Percentiles rank a stretch among this genome's conserved stretches.
Evolutionary conservation across 2,888 invertebrate genomes (phyloP).

Genomic region (Malthinus flaveolus): DNA sequence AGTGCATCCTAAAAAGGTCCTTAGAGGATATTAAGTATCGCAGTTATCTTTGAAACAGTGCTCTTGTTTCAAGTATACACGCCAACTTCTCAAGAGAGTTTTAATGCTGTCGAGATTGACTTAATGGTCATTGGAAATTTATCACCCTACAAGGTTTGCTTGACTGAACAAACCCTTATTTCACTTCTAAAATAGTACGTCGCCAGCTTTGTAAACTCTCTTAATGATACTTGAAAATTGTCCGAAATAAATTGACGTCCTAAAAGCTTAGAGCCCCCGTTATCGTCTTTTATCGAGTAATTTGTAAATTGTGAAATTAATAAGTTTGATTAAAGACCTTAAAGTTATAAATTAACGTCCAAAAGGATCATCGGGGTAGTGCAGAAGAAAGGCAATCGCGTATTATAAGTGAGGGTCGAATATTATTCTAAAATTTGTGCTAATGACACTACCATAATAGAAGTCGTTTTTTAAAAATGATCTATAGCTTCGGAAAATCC

Average conservation of each 20-base stretch:
- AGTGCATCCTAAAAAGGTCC: slow-evolving; percentile 24
- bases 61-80: slow-evolving; percentile 30
- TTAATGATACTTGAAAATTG: slow-evolving; percentile 17
- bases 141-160: slow-evolving; percentile 34
- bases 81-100: slow-evolving; percentile 35
- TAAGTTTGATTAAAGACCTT: neutral
- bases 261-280: neutral
- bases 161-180: slow-evolving; percentile 29
- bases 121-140: slow-evolving; percentile 39
- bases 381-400: neutral
- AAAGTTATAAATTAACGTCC: no score
- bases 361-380: no score
- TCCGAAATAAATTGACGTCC: slow-evolving; percentile 8
- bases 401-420: slow-evolving; percentile 1
- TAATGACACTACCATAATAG: slow-evolving; percentile 12
- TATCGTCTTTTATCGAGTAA: neutral
- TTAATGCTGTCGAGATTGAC: slow-evolving; percentile 37
- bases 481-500: slow-evolving; percentile 8
- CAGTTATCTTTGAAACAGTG: slow-evolving; percentile 31
- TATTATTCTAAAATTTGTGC: slow-evolving; percentile 7
- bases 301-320: neutral
- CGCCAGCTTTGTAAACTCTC: slow-evolving; percentile 17
- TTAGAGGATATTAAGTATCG: slow-evolving; percentile 28
- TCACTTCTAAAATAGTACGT: slow-evolving; percentile 27
- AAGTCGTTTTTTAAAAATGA: slow-evolving; percentile 10